These are phyloP conservation scores for Silurus asotus DNA, from an alignment of 2,113 vertebrate species.

Conservation along the genomic window DNA sequence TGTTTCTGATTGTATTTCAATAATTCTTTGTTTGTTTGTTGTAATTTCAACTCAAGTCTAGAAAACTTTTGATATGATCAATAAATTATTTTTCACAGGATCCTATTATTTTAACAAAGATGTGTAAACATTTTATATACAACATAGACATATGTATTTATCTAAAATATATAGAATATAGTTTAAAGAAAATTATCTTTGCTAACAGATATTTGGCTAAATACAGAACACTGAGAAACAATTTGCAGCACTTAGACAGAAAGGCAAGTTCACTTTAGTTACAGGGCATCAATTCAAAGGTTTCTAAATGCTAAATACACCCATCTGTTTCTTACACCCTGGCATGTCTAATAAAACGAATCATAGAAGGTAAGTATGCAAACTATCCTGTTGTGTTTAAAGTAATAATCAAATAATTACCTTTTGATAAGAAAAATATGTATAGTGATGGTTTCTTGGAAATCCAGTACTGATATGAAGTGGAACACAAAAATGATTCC, in stretches of 20 bases:
- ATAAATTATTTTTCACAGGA: too few relatives aligned
- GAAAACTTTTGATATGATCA: too few relatives aligned
- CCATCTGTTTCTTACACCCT: slow-evolving; percentile 34
- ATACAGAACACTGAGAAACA: slow-evolving; percentile 46
- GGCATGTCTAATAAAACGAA: slow-evolving; percentile 50
- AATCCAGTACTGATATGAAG: slow-evolving; percentile 58
- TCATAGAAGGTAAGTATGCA: slow-evolving; percentile 45
- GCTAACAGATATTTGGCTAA: slow-evolving; percentile 58
- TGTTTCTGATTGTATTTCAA: too few relatives aligned
- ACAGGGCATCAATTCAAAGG: slow-evolving; percentile 47
- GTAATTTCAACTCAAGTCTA: too few relatives aligned
- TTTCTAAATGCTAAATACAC: slow-evolving; percentile 37
- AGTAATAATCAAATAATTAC: slow-evolving; percentile 57
- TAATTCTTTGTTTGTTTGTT: too few relatives aligned
- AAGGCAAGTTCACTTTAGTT: slow-evolving; percentile 48
- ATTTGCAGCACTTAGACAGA: slow-evolving; percentile 40
- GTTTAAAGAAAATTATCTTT: slow-evolving; percentile 55
- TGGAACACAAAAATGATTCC: slow-evolving; percentile 57
- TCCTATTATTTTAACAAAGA: too few relatives aligned
- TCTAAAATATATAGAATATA: neutral
- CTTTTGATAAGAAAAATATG: slow-evolving; percentile 60
- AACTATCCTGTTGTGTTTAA: slow-evolving; percentile 51
- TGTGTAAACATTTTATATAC: neutral
- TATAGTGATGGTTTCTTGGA: slow-evolving; percentile 56
- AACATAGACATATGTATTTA: neutral